Evolutionary conservation across 1,140 invertebrate genomes (phyloP), one percentile per base, ranked within the genome.

Genomic region (Sogatella furcifera): DNA sequence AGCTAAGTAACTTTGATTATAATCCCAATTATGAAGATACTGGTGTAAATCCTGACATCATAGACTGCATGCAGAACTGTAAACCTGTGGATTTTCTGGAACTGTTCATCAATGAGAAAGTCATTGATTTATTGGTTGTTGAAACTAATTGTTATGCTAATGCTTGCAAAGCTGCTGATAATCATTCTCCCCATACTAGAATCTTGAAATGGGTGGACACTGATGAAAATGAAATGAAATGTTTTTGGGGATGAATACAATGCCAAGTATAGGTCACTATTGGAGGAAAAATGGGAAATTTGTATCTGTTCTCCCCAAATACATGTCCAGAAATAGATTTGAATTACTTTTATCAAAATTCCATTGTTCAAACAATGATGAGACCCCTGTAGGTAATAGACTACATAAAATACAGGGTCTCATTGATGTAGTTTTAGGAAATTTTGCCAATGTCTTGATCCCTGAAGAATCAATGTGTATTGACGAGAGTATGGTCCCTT

Each of bases 401-500:
- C 11, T 49, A 6, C 46, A 49, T 52, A 71, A 71, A 66, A 64
- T 70, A n/a, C n/a, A n/a, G n/a, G n/a, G n/a, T n/a, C n/a, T n/a
- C n/a, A n/a, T n/a, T n/a, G n/a, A n/a, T n/a, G n/a, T n/a, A n/a
- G n/a, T n/a, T n/a, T n/a, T n/a, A 22, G 42, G 42, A 31, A 42
- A 41, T 53, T 10, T 67, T 49, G 13, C 61, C 5, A 19, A 55
- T 38, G 42, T 63, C 53, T 46, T 65, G 17, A 62, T 62, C 44
- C 42, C 34, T n/a, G n/a, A 57, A 65, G 55, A 44, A 64, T 64
- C 55, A 54, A n/a, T n/a, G n/a, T n/a, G n/a, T n/a, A n/a, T 76
- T 19, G 74, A 77, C 62, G 74, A 76, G 65, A 66, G 64, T 21
- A 70, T 75, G 24, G 60, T 74, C 11, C 63, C 65, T n/a, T 76